Conservation (phyloP, 2,113 vertebrate species). For the Callaeas wilsoni region DNA sequence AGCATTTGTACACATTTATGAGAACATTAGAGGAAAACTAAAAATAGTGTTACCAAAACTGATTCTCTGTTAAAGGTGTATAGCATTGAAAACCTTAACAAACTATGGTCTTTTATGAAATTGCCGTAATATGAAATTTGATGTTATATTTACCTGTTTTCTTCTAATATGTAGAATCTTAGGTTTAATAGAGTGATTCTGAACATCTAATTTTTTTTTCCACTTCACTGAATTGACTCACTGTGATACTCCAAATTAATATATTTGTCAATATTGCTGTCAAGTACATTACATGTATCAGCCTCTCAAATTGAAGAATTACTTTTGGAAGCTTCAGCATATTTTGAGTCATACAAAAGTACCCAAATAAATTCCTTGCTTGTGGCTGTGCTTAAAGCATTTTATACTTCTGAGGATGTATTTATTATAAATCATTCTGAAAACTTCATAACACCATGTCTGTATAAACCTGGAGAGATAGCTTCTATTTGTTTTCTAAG, state of each 20-base stretch:
- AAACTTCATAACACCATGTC: neutral
- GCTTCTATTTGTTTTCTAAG: neutral
- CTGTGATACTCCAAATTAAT: neutral
- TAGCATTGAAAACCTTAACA: neutral
- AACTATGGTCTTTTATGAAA: neutral
- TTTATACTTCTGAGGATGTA: neutral
- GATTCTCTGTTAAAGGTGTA: neutral
- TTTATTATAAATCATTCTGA: neutral
- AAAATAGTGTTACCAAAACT: neutral
- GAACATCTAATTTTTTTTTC: neutral
- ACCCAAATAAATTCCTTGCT: neutral
- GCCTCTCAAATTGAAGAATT: neutral
- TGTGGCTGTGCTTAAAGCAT: neutral
- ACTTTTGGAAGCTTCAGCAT: neutral
- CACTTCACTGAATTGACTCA: neutral
- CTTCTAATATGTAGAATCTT: neutral
- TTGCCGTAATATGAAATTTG: neutral
- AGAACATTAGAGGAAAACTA: neutral
- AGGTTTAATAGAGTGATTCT: neutral
- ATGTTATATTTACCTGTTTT: neutral
- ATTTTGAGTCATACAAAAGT: neutral
- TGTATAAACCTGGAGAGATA: neutral
- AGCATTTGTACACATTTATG: neutral
- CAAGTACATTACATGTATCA: neutral
- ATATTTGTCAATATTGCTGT: neutral